phyloP scores from a whole-genome alignment of 2,113 vertebrate species.

The Calypte anna region DNA sequence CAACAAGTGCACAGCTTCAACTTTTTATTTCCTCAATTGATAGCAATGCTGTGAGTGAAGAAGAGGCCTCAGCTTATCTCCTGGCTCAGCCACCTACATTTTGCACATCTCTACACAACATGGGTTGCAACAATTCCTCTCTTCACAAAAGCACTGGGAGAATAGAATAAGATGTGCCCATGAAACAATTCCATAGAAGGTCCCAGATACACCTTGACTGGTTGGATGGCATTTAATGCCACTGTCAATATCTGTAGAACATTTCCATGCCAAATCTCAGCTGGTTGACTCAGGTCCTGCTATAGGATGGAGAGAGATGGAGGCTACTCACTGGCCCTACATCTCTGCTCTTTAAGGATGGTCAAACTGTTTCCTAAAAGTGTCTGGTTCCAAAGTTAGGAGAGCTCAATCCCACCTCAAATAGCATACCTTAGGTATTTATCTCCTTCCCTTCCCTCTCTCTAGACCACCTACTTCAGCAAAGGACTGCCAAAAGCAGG shows the following conservation, averaged over 20 bases:
- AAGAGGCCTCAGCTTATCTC: neutral
- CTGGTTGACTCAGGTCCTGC: neutral
- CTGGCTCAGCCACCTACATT: neutral
- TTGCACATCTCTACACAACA: neutral
- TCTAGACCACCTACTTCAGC: neutral
- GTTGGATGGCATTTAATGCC: neutral
- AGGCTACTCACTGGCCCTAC: neutral
- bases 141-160: neutral
- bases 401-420: neutral
- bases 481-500: neutral
- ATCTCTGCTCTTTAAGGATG: neutral
- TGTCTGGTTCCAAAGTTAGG: neutral
- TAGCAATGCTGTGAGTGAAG: neutral
- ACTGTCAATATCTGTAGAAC: neutral
- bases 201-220: neutral
- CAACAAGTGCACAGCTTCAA: neutral
- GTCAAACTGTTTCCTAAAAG: neutral
- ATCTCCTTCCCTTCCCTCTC: neutral
- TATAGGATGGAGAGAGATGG: neutral
- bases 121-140: neutral
- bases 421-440: neutral
- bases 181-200: neutral
- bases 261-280: neutral
- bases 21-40: neutral
- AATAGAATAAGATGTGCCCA: neutral